These are phyloP conservation scores for Phengaris arion DNA, from an alignment of 2,888 invertebrate species.

Conservation along the genomic window DNA sequence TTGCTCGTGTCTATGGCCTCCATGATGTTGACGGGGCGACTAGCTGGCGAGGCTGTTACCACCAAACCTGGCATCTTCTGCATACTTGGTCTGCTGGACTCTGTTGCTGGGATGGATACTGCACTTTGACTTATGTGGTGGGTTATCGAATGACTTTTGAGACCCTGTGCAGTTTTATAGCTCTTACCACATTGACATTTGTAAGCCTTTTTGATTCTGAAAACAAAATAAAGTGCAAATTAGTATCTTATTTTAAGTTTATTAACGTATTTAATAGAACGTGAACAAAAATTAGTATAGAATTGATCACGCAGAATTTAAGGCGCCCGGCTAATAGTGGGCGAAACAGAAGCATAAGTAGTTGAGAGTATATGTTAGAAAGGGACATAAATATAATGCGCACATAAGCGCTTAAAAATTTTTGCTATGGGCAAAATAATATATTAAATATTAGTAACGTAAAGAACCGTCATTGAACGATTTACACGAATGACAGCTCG, in stretches of 20 bases:
- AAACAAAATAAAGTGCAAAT: slow-evolving; percentile 38
- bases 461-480: too few relatives aligned
- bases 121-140: slow-evolving; percentile 49
- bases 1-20: slow-evolving; percentile 60
- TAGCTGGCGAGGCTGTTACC: slow-evolving; percentile 66
- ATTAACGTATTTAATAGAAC: background rate
- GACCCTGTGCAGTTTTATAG: slow-evolving; percentile 89
- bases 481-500: too few relatives aligned
- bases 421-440: too few relatives aligned
- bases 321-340: too few relatives aligned
- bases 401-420: too few relatives aligned
- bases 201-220: slow-evolving; percentile 87
- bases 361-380: too few relatives aligned
- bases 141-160: slow-evolving; percentile 83
- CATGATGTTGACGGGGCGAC: slow-evolving; percentile 49
- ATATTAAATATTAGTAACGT: too few relatives aligned
- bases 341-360: too few relatives aligned
- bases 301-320: too few relatives aligned
- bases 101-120: slow-evolving; percentile 38
- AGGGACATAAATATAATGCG: too few relatives aligned
- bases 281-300: background rate
- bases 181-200: slow-evolving; percentile 92
- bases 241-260: background rate
- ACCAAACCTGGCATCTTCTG: slow-evolving; percentile 60
- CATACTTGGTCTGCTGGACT: slow-evolving; percentile 38